Conservation (phyloP, 1,140 invertebrate genomes). For the Trichonephila clavipes region DNA sequence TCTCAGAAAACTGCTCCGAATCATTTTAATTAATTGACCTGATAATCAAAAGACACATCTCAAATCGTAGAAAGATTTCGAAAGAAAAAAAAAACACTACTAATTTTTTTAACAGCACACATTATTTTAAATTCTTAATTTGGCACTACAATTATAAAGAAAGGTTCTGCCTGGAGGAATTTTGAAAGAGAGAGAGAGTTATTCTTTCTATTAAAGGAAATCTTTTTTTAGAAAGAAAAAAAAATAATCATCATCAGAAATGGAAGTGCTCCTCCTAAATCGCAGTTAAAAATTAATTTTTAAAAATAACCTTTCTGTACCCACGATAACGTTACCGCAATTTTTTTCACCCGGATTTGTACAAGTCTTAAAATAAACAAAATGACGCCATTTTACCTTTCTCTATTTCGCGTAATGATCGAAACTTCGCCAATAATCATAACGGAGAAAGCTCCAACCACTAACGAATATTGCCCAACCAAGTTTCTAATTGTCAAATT, state of each 20-base stretch:
- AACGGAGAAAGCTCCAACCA: neutral
- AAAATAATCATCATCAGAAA: neutral
- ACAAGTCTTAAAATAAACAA: conserved; percentile 61
- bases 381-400: conserved; percentile 17
- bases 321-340: neutral
- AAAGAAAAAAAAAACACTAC: neutral
- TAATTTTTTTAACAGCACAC: neutral
- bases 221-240: neutral
- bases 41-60: neutral
- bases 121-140: neutral
- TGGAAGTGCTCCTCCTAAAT: neutral
- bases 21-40: conserved; percentile 1
- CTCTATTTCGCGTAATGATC: conserved; percentile 11
- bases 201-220: neutral
- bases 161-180: neutral
- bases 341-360: neutral
- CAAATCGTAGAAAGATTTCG: neutral
- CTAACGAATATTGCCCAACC: conserved; percentile 22
- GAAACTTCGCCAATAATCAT: conserved; percentile 59
- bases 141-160: neutral
- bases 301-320: conserved; percentile 9
- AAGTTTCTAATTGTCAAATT: conserved; percentile 45
- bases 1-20: neutral
- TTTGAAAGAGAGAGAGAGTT: neutral
- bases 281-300: conserved; percentile 13